phyloP scores from a whole-genome alignment of 2,113 vertebrate genomes.

The Ibidorhyncha struthersii region DNA sequence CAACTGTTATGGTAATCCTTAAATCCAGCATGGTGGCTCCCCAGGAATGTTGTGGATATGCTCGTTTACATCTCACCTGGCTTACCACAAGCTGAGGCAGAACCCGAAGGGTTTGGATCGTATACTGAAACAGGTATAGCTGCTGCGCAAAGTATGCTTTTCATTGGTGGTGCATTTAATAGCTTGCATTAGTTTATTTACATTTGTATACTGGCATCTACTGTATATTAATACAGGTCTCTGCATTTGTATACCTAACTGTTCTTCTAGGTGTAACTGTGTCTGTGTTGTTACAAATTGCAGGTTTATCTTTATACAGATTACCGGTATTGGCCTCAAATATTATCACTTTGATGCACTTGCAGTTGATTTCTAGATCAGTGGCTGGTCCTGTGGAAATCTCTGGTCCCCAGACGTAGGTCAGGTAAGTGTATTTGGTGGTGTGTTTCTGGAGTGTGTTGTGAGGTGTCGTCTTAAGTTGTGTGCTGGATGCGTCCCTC shows the following conservation, averaged over 20 bases:
- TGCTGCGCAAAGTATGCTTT: background rate
- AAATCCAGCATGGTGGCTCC: background rate
- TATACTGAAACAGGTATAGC: background rate
- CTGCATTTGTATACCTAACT: background rate
- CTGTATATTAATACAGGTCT: background rate
- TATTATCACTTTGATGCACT: background rate
- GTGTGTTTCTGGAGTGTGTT: background rate
- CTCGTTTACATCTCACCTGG: background rate
- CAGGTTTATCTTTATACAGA: background rate
- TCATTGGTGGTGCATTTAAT: background rate
- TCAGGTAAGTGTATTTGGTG: background rate
- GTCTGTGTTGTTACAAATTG: background rate
- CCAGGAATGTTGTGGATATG: accelerated
- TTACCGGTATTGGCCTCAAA: background rate
- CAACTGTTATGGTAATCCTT: background rate
- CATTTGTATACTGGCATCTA: background rate
- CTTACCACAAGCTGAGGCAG: background rate
- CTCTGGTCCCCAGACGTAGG: background rate
- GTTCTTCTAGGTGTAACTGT: background rate
- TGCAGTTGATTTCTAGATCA: background rate
- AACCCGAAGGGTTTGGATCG: background rate
- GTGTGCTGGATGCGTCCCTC: background rate
- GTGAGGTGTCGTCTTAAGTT: background rate
- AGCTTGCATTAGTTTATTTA: background rate
- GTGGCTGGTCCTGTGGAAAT: background rate